Conservation (phyloP, 2,888 invertebrate genomes). For the Gnatocerus cornutus region DNA sequence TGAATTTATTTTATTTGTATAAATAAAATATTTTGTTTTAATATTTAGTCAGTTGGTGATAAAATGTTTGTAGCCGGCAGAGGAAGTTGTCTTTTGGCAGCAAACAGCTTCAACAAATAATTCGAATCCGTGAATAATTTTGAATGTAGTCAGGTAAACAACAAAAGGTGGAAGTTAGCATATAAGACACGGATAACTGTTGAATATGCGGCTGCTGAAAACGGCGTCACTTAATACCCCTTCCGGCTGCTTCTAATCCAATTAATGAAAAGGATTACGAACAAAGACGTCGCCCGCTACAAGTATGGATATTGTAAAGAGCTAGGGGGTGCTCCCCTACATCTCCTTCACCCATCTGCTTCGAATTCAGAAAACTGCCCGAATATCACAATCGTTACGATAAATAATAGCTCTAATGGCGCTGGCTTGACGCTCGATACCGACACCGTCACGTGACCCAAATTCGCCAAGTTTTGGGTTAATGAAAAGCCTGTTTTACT, state of each 20-base stretch:
- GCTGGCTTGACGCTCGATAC: conserved; percentile 39
- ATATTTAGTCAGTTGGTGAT: not conserved
- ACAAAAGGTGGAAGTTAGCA: conserved; percentile 32
- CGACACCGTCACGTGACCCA: conserved; percentile 34
- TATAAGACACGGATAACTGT: conserved; percentile 48
- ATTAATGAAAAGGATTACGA: conserved; percentile 51
- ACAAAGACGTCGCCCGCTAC: conserved; percentile 48
- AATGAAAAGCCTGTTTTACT: conserved; percentile 20
- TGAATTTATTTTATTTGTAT: too few species aligned
- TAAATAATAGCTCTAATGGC: conserved; percentile 38
- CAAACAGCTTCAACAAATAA: not conserved
- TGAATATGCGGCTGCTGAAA: conserved; percentile 46
- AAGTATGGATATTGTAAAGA: conserved; percentile 39
- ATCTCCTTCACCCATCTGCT: conserved; percentile 12
- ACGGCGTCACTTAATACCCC: conserved; percentile 45
- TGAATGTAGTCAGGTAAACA: conserved; percentile 30
- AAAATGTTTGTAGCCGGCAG: too few species aligned
- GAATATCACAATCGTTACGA: conserved; percentile 42
- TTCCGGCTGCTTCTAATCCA: conserved; percentile 48
- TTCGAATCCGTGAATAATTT: conserved; percentile 29
- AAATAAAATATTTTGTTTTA: too few species aligned
- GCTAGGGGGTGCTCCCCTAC: conserved; percentile 22
- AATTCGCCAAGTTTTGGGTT: conserved; percentile 36
- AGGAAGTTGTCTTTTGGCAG: not conserved
- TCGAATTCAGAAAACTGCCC: conserved; percentile 34